Evolutionary conservation across 2,113 vertebrate genomes (phyloP).

Genomic region (Sinocyclocheilus grahami): DNA sequence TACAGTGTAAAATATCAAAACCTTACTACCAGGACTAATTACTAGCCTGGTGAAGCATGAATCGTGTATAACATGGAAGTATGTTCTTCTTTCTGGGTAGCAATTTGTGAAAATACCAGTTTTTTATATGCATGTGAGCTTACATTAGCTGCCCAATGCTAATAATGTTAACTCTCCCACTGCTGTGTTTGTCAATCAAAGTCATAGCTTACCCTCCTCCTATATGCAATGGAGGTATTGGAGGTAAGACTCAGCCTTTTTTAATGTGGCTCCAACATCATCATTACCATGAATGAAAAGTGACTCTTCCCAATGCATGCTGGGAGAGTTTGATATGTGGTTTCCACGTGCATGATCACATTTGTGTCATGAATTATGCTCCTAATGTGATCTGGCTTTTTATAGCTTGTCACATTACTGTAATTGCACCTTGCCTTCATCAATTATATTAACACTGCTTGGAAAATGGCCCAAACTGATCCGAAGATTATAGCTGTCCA

Average conservation of each 20-base stretch:
- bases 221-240: slow-evolving; percentile 73
- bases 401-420: slow-evolving; percentile 59
- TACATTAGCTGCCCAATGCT: neutral
- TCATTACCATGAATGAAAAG: slow-evolving; percentile 47
- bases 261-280: neutral
- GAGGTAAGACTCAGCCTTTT: slow-evolving; percentile 70
- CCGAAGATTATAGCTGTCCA: slow-evolving; percentile 44
- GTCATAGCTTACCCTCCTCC: slow-evolving; percentile 78
- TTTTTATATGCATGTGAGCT: neutral
- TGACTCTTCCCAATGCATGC: slow-evolving; percentile 24
- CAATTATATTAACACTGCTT: slow-evolving; percentile 49
- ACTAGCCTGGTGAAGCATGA: neutral
- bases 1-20: neutral
- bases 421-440: slow-evolving; percentile 59
- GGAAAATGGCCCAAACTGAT: slow-evolving; percentile 21
- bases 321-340: slow-evolving; percentile 16
- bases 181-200: slow-evolving; percentile 55
- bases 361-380: neutral
- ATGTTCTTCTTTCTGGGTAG: neutral
- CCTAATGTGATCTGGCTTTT: slow-evolving; percentile 43
- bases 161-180: neutral
- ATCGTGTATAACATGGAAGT: neutral
- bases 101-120: neutral
- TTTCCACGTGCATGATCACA: neutral
- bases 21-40: neutral